Evolutionary conservation across 2,888 invertebrate species (phyloP).

Genomic region (Cyaniris semiargus): DNA sequence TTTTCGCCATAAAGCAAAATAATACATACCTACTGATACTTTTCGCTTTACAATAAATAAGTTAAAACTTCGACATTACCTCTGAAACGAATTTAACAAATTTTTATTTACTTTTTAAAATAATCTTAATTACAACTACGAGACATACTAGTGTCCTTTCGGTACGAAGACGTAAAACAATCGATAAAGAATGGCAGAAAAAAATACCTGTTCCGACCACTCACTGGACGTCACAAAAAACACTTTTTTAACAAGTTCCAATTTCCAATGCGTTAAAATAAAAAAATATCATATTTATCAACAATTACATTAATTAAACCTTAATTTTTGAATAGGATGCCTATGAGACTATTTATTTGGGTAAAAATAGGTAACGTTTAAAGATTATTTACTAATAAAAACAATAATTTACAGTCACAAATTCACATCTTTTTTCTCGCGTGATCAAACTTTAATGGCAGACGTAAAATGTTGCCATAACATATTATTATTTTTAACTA

Average conservation of each 20-base stretch:
- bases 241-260: constrained; percentile 51
- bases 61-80: neutral
- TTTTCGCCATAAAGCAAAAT: neutral
- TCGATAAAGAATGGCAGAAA: constrained; percentile 56
- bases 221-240: constrained; percentile 37
- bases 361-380: constrained; percentile 38
- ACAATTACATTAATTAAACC: constrained; percentile 53
- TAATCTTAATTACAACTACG: neutral
- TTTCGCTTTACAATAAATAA: too few species aligned
- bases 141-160: constrained; percentile 13
- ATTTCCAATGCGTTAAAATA: constrained; percentile 55
- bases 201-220: constrained; percentile 36
- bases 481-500: neutral
- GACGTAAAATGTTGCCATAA: constrained; percentile 53
- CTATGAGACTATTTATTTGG: constrained; percentile 36
- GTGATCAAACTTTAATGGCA: constrained; percentile 59
- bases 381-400: constrained; percentile 47
- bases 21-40: too few species aligned
- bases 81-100: neutral
- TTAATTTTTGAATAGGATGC: constrained; percentile 38
- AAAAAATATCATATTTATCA: constrained; percentile 50
- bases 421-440: constrained; percentile 57
- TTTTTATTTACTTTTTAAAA: neutral
- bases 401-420: constrained; percentile 50
- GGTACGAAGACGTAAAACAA: constrained; percentile 44